These are phyloP conservation scores for Fopius arisanus DNA, from an alignment of 1,140 invertebrate species.

Conservation along the genomic window DNA sequence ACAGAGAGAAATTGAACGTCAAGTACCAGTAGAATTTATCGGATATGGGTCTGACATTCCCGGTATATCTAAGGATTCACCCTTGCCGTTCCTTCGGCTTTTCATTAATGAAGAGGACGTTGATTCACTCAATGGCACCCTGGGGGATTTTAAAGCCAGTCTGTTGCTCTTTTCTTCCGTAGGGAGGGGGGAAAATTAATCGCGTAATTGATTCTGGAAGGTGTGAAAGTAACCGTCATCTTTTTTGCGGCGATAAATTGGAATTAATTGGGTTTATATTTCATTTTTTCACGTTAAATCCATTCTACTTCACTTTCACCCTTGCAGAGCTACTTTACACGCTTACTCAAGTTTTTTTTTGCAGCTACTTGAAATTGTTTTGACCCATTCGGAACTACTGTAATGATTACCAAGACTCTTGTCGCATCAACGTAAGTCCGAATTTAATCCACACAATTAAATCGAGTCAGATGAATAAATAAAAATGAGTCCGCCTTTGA, in stretches of 20 bases:
- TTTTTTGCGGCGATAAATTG: neutral
- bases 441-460: no score
- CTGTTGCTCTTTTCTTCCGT: neutral
- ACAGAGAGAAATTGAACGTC: neutral
- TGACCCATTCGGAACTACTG: no score
- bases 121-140: neutral
- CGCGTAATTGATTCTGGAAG: neutral
- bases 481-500: no score
- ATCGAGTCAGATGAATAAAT: no score
- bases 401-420: no score
- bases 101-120: neutral
- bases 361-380: no score
- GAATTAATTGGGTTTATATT: no score
- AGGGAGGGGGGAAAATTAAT: neutral
- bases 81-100: neutral
- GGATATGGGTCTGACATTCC: neutral
- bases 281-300: no score
- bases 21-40: neutral
- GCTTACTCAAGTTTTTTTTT: no score
- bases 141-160: neutral
- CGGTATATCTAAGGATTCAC: neutral
- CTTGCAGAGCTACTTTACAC: no score
- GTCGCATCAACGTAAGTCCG: no score
- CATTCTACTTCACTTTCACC: no score
- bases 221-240: neutral